phyloP scores from a whole-genome alignment of 2,888 invertebrate genomes.

The Eupeodes latifasciatus region DNA sequence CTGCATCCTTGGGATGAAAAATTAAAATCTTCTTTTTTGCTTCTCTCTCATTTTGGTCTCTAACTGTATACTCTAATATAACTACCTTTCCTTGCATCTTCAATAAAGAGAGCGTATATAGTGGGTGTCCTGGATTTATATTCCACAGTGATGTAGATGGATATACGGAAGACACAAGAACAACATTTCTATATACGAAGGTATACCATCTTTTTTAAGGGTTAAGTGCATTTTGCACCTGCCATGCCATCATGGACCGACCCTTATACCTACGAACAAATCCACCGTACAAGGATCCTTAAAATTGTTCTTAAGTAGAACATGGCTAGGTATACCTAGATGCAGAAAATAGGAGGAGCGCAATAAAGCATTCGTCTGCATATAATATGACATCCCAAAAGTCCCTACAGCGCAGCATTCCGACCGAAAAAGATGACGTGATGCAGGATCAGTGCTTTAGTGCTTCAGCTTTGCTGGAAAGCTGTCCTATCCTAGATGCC shows the following conservation, averaged over 20 bases:
- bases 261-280: slow-evolving; percentile 3
- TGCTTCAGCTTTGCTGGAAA: slow-evolving; percentile 27
- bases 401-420: slow-evolving; percentile 72
- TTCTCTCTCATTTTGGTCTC: slow-evolving; percentile 30
- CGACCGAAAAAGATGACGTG: slow-evolving; percentile 46
- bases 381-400: slow-evolving; percentile 61
- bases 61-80: not conserved
- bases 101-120: slow-evolving; percentile 20
- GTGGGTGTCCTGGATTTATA: slow-evolving; percentile 18
- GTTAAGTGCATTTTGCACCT: slow-evolving; percentile 69
- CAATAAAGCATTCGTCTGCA: slow-evolving; percentile 64
- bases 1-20: slow-evolving; percentile 71
- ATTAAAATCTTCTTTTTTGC: slow-evolving; percentile 41
- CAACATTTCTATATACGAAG: slow-evolving; percentile 23
- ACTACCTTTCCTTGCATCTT: slow-evolving; percentile 16
- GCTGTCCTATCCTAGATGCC: slow-evolving; percentile 69
- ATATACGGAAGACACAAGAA: slow-evolving; percentile 39
- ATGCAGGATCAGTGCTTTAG: slow-evolving; percentile 51
- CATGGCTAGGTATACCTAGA: slow-evolving; percentile 7
- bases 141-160: not conserved
- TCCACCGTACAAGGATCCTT: slow-evolving; percentile 29
- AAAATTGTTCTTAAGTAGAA: slow-evolving; percentile 36
- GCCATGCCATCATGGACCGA: slow-evolving; percentile 34
- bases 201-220: slow-evolving; percentile 36
- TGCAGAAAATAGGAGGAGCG: slow-evolving; percentile 76